These are phyloP conservation scores for Ataeniobius toweri DNA, from an alignment of 2,797 vertebrate species.

Conservation along the genomic window DNA sequence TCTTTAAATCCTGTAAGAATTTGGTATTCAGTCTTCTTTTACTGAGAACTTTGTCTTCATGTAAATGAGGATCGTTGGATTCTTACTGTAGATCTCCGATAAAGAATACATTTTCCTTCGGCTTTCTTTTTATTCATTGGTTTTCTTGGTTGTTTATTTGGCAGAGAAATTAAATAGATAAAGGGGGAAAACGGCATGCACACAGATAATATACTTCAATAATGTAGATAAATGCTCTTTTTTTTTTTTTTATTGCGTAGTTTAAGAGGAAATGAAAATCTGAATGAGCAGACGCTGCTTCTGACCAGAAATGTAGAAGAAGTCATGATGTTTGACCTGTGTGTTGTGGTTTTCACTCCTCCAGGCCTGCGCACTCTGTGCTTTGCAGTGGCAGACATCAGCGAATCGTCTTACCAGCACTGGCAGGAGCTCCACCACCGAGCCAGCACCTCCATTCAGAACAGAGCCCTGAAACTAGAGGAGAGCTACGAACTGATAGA, in stretches of 20 bases:
- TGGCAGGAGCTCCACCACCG: slow-evolving; percentile 89
- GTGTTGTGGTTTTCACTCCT: slow-evolving; percentile 10
- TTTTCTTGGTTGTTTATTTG: background rate
- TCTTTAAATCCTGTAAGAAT: background rate
- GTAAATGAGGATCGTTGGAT: background rate
- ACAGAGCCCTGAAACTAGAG: slow-evolving; percentile 92
- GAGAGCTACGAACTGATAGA: slow-evolving; percentile 98
- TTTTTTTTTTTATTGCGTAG: background rate
- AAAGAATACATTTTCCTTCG: background rate
- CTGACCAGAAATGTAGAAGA: background rate
- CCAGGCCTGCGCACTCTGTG: slow-evolving; percentile 94
- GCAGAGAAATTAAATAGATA: background rate
- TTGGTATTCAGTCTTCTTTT: background rate
- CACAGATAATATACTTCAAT: background rate
- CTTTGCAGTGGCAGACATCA: slow-evolving; percentile 93
- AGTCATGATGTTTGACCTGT: background rate
- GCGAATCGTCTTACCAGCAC: slow-evolving; percentile 90
- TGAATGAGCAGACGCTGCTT: background rate
- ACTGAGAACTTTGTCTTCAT: too few relatives aligned
- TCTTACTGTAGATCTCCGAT: background rate
- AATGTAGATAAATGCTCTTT: background rate
- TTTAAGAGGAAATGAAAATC: background rate
- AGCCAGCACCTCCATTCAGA: slow-evolving; percentile 90
- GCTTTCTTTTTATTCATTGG: background rate
- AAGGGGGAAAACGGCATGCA: background rate